Conservation (phyloP, 2,113 vertebrate species). For the Ellobius talpinus region DNA sequence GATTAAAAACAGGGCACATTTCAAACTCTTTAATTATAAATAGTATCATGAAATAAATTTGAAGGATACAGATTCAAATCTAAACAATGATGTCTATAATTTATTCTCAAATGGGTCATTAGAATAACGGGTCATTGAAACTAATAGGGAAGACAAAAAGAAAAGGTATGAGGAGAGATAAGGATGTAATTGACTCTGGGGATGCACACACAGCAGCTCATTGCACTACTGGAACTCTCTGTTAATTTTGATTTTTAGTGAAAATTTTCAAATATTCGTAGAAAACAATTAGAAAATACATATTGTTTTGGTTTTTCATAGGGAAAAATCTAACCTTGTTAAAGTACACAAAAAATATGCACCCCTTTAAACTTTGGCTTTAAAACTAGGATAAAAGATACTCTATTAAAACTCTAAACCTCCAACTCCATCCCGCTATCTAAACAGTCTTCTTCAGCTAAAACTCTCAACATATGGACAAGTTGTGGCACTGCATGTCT, state of each 20-base stretch:
- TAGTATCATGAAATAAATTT: not conserved
- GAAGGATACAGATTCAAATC: not conserved
- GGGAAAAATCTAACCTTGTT: not conserved
- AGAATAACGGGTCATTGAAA: not conserved
- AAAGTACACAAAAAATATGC: not conserved
- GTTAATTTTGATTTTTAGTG: not conserved
- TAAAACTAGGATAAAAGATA: not conserved
- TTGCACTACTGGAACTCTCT: not conserved
- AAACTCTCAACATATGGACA: not conserved
- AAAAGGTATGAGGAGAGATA: not conserved
- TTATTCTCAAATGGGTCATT: not conserved
- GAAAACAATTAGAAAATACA: not conserved
- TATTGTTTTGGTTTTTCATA: not conserved
- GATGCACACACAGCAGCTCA: not conserved
- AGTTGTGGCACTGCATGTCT: not conserved
- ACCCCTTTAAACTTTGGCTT: not conserved
- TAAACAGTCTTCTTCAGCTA: not conserved
- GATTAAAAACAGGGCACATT: not conserved
- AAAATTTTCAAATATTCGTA: constrained; percentile 13
- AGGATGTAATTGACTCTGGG: not conserved
- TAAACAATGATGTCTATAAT: not conserved
- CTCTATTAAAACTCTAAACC: fast-evolving
- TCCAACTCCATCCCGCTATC: not conserved
- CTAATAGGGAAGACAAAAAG: not conserved
- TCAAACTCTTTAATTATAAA: not conserved